phyloP scores from a whole-genome alignment of 2,888 invertebrate species.

The Coenonympha glycerion region DNA sequence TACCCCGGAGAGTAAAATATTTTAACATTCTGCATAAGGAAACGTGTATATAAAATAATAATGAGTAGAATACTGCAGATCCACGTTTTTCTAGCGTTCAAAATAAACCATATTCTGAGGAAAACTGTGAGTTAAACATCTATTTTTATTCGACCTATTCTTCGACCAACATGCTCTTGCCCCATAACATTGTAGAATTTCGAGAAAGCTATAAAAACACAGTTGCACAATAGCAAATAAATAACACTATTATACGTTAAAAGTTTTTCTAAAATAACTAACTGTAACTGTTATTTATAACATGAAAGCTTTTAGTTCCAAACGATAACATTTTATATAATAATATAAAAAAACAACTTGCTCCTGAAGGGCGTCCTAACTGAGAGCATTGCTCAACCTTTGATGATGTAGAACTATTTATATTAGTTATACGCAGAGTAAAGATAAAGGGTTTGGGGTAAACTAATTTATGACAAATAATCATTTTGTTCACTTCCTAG shows the following conservation, averaged over 20 bases:
- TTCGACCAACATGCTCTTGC: slow-evolving; percentile 43
- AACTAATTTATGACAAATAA: slow-evolving; percentile 25
- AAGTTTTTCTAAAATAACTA: slow-evolving; percentile 29
- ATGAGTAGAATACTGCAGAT: too few species aligned
- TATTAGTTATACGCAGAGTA: not conserved
- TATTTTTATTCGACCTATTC: slow-evolving; percentile 66
- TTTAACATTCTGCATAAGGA: too few species aligned
- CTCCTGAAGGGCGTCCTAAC: slow-evolving; percentile 34
- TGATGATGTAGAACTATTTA: slow-evolving; percentile 25
- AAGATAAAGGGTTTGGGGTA: not conserved
- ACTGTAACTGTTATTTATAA: slow-evolving; percentile 44
- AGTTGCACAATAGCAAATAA: slow-evolving; percentile 49
- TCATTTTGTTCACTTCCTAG: slow-evolving; percentile 41
- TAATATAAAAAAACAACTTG: slow-evolving; percentile 38
- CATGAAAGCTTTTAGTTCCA: slow-evolving; percentile 50
- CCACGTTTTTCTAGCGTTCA: slow-evolving; percentile 40
- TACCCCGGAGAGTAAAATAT: not conserved
- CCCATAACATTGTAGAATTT: slow-evolving; percentile 47
- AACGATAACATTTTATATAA: slow-evolving; percentile 38
- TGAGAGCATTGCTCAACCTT: slow-evolving; percentile 27
- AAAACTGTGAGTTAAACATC: slow-evolving; percentile 55
- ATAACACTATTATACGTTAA: slow-evolving; percentile 38
- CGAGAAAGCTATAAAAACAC: slow-evolving; percentile 52
- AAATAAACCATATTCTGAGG: slow-evolving; percentile 45
- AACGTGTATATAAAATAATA: too few species aligned